Base-by-base conservation (phyloP, 1,140 invertebrate genomes). In the Chlorops oryzae region DNA sequence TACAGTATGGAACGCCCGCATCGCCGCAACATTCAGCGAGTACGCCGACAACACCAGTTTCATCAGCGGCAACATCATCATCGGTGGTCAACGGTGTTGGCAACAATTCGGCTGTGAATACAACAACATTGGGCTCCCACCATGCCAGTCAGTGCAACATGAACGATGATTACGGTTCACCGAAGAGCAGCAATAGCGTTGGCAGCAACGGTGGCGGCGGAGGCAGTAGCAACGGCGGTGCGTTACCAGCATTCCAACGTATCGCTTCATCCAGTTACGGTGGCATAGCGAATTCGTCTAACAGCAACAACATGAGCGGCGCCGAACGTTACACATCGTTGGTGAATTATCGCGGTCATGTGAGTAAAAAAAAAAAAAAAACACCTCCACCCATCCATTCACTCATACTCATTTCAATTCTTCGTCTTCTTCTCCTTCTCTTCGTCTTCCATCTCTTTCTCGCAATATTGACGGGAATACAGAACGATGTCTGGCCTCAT, bases 301-400 rank as follows among this genome's bases (percentile, higher is more conserved):
- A 32, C 27, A 13, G n/a, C 27, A 32, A 13, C 27, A 32, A 32
- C 27, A 32, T 7, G n/a, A 39, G 23, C n/a, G 44, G 50, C 35
- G 43, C 45, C 20, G 35, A 57, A 51, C 57, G 58, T 34, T 70
- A 70, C 48, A 62, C 64, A 59, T 61, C 65, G 43, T 47, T 70
- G 52, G 34, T 40, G 51, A 70, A 68, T 65, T 70, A 68, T 48
- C 58, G 67, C 50, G 43, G 50, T 55, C 66, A 64, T 50, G 67
- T 70, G 56, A 68, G 64, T 59, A 3, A 41, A 48, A 48, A 39
- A 50, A 24, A 21, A 39, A 42, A 28, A 25, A 24, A 41, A 48
- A 40, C 10, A 35, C 28, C 38, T 17, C 12, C 10, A 22, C 47
- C 39, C 35, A 22, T n/a, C 13, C 38, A 20, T 52, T 51, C n/a